Base-by-base conservation (phyloP, 2,888 invertebrate genomes). In the Rhaphigaster nebulosa region DNA sequence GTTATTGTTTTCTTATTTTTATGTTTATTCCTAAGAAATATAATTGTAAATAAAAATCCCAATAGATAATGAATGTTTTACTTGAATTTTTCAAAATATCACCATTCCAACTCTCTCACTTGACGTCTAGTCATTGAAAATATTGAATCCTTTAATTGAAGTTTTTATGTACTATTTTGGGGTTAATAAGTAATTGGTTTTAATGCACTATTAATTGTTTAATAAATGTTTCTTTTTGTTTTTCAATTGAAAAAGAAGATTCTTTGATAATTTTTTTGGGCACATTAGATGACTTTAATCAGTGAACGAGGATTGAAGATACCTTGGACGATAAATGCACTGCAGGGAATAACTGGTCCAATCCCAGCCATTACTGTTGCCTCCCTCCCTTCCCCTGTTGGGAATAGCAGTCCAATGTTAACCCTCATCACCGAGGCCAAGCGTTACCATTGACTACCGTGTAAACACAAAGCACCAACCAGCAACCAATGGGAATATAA, bases 401-500 rank as follows among this genome's bases (percentile, higher is more conserved):
- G 65, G 65, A 65, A 34, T 34, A 65, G 34, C 65, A 34, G 65
- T 18, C 29, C 29, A 65, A 65, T 65, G 65, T 34, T 65, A 65
- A 65, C 65, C 65, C 70, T 76, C 60, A 60, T 76, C 70, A 38
- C 34, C 18, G 70, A 38, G 70, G 34, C 38, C 70, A 38, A 38
- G 70, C 34, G 70, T 76, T 23, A 2, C 70, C 70, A 76, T 76
- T 76, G 70, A 20, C 34, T 38, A 76, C 70, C 34, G 70, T 76
- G 70, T 38, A 76, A 76, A 76, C 38, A 76, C 34, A 76, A 15
- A 38, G 70, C 34, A 76, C 34, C 38, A 10, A 38, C 34, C 70
- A 38, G 38, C 70, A 10, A 76, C 70, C 70, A 76, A 76, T 76
- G 70, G 70, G 70, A 76, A 76, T 76, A 76, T 76, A 76, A 76